These are phyloP conservation scores for Coturnix japonica DNA, from an alignment of 2,113 vertebrate species.

Conservation along the genomic window DNA sequence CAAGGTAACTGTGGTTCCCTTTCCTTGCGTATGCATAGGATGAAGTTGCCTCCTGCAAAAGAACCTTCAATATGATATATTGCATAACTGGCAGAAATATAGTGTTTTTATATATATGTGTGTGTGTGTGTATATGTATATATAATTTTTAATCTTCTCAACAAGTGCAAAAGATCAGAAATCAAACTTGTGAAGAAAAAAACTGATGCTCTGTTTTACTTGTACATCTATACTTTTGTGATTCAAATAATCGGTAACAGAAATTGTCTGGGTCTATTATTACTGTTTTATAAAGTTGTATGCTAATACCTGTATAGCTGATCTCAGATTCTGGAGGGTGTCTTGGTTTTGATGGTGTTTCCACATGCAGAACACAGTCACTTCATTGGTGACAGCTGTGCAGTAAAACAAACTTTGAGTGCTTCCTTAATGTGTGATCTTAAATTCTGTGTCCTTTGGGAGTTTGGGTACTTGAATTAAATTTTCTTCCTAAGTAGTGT, in stretches of 20 bases:
- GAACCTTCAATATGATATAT: not conserved
- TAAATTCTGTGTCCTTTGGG: not conserved
- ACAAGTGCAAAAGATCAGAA: not conserved
- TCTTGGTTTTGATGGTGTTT: not conserved
- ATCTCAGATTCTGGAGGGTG: not conserved
- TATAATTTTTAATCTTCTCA: not conserved
- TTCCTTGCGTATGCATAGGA: not conserved
- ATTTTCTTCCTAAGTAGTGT: not conserved
- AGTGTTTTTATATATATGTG: not conserved
- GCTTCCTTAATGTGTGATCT: not conserved
- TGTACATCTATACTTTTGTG: not conserved
- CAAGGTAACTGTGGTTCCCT: fast-evolving
- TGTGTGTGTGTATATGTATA: no score
- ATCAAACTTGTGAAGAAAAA: fast-evolving
- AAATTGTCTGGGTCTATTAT: not conserved
- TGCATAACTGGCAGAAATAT: not conserved
- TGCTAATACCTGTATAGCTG: not conserved
- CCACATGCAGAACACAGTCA: not conserved
- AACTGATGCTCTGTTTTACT: not conserved
- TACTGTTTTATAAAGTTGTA: not conserved
- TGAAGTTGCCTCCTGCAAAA: not conserved
- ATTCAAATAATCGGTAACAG: not conserved
- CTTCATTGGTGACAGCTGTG: fast-evolving
- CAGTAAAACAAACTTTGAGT: not conserved
- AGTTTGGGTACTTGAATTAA: not conserved